Conservation (phyloP, 2,888 invertebrate species). For the Caenorhabditis sp. region DNA sequence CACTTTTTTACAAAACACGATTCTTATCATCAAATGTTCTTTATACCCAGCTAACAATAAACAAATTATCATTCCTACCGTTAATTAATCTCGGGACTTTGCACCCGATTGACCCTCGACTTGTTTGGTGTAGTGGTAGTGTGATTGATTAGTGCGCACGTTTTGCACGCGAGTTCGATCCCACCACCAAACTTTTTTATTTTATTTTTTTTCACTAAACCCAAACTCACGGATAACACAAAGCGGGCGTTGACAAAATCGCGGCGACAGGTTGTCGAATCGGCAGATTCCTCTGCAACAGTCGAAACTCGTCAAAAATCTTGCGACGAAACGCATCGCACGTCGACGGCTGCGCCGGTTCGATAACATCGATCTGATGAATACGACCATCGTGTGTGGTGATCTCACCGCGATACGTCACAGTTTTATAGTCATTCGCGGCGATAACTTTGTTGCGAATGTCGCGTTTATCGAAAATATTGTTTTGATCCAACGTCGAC, state of each 20-base stretch:
- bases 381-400: not conserved
- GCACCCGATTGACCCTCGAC: too few relatives aligned
- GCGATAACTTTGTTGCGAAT: not conserved
- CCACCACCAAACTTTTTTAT: too few relatives aligned
- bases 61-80: too few relatives aligned
- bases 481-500: not conserved
- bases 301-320: not conserved
- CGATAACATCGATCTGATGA: not conserved
- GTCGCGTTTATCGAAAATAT: not conserved
- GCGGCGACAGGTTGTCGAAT: not conserved
- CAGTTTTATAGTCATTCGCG: not conserved
- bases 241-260: not conserved
- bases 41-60: too few relatives aligned
- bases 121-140: too few relatives aligned
- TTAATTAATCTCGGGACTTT: too few relatives aligned
- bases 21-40: too few relatives aligned
- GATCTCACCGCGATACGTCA: not conserved
- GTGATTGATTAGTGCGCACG: too few relatives aligned
- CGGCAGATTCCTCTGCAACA: not conserved
- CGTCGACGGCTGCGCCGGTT: not conserved
- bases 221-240: not conserved
- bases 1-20: too few relatives aligned
- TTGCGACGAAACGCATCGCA: not conserved
- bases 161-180: too few relatives aligned
- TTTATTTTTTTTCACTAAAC: too few relatives aligned